A percentile compares a stretch with the other conserved stretches of the same genome.
Conservation (phyloP, 1,140 invertebrate genomes). For the Amphibalanus amphitrite region DNA sequence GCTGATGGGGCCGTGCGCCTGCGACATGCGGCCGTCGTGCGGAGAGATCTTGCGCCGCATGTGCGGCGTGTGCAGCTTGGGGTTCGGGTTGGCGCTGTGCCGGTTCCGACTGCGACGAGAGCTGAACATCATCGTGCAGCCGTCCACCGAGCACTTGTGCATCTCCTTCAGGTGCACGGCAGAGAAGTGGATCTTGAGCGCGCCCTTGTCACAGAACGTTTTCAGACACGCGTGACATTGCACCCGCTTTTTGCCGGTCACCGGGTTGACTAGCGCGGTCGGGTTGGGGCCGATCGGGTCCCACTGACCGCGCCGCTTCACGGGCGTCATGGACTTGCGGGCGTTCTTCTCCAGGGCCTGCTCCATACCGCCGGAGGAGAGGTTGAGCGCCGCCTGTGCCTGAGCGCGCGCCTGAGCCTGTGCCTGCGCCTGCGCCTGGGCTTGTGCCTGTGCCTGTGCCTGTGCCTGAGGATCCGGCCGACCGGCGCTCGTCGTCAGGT, state of each 20-base stretch:
- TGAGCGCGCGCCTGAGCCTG: no score
- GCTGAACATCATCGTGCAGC: constrained; percentile 99
- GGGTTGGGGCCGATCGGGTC: constrained; percentile 66
- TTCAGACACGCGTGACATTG: constrained; percentile 97
- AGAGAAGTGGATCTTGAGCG: constrained; percentile 97
- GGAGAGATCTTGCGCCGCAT: constrained; percentile 76
- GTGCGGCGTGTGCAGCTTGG: constrained; percentile 92
- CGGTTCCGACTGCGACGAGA: constrained; percentile 85
- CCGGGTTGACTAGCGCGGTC: constrained; percentile 75
- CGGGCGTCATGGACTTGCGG: constrained; percentile 65
- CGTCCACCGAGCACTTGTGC: constrained; percentile 97
- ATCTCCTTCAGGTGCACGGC: constrained; percentile 97
- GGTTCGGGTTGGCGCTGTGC: constrained; percentile 95
- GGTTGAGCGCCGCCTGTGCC: constrained; percentile 8
- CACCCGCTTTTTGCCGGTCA: constrained; percentile 86
- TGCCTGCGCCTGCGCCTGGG: no score
- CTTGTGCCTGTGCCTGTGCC: no score
- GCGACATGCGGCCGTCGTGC: constrained; percentile 72
- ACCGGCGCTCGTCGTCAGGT: constrained; percentile 19
- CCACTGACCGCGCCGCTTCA: constrained; percentile 62
- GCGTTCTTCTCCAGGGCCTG: constrained; percentile 33
- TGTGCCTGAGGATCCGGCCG: no score
- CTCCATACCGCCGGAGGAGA: constrained; percentile 25
- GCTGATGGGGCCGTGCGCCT: constrained; percentile 52
- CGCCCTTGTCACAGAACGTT: constrained; percentile 99